phyloP scores from a whole-genome alignment of 2,797 vertebrate genomes.

The Erpetoichthys calabaricus region DNA sequence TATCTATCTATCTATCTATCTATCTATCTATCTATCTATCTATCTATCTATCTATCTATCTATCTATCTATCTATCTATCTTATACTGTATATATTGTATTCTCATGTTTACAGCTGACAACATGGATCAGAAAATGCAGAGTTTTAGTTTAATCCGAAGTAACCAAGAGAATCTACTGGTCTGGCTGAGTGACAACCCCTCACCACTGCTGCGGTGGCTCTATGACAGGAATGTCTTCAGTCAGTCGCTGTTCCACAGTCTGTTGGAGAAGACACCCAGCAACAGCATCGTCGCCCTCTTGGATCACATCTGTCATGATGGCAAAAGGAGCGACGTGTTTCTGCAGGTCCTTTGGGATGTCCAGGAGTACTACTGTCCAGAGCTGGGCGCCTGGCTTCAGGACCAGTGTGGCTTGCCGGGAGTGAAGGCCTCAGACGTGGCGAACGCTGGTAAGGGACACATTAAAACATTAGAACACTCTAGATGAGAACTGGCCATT shows the following conservation, averaged over 20 bases:
- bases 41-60: too few species aligned
- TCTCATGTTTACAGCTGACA: too few species aligned
- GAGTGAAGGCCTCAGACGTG: not conserved
- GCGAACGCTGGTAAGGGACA: not conserved
- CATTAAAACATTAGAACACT: too few species aligned
- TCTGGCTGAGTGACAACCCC: slow-evolving; percentile 36
- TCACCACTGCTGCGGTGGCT: slow-evolving; percentile 39
- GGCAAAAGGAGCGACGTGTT: slow-evolving; percentile 32
- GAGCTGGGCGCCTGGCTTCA: slow-evolving; percentile 41
- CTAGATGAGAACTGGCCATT: too few species aligned
- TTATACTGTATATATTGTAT: too few species aligned
- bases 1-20: too few species aligned
- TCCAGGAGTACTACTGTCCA: slow-evolving; percentile 39
- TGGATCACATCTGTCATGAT: slow-evolving; percentile 29
- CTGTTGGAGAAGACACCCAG: slow-evolving; percentile 35
- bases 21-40: too few species aligned
- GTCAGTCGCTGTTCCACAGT: slow-evolving; percentile 25
- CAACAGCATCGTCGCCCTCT: slow-evolving; percentile 30
- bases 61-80: too few species aligned
- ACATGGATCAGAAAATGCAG: too few species aligned
- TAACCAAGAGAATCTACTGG: slow-evolving; percentile 27
- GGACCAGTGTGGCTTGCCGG: slow-evolving; percentile 6
- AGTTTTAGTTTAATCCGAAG: too few species aligned
- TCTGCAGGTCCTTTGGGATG: slow-evolving; percentile 33
- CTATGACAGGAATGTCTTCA: slow-evolving; percentile 28